Percentiles rank a stretch among this genome's conserved stretches.
Evolutionary conservation across 2,797 vertebrate species (phyloP).

Genomic region (Pelodytes ibericus): DNA sequence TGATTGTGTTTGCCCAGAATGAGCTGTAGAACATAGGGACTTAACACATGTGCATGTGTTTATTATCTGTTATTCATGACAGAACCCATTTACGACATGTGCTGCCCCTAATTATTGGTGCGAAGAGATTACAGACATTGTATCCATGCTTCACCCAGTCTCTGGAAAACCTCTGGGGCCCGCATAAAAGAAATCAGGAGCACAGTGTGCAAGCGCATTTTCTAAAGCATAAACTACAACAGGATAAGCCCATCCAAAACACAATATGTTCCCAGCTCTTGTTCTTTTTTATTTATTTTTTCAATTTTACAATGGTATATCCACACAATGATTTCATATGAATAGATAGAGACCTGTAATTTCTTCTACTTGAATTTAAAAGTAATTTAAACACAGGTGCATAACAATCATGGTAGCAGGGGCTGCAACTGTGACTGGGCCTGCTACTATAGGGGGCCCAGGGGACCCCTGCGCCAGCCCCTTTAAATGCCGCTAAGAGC

Average conservation of each 20-base stretch:
- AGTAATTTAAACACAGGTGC: too few species aligned
- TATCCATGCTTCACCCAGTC: slow-evolving; percentile 67
- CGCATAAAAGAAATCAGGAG: slow-evolving; percentile 64
- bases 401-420: too few species aligned
- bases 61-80: slow-evolving; percentile 79
- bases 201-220: slow-evolving; percentile 38
- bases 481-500: too few species aligned
- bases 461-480: too few species aligned
- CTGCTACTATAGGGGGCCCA: too few species aligned
- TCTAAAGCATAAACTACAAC: slow-evolving; percentile 33
- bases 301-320: too few species aligned
- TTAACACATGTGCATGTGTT: slow-evolving; percentile 79
- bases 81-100: slow-evolving; percentile 68
- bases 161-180: slow-evolving; percentile 63
- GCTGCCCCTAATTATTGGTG: slow-evolving; percentile 77
- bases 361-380: too few species aligned
- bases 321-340: too few species aligned
- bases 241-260: slow-evolving; percentile 29
- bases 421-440: too few species aligned
- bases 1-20: slow-evolving; percentile 74
- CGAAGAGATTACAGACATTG: slow-evolving; percentile 72
- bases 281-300: too few species aligned
- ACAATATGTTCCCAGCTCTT: too few species aligned
- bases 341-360: too few species aligned
- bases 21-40: slow-evolving; percentile 78